Percentiles rank a stretch among this genome's conserved stretches.
These are phyloP conservation scores for Osmerus eperlanus DNA, from an alignment of 2,113 vertebrate species.

Conservation along the genomic window DNA sequence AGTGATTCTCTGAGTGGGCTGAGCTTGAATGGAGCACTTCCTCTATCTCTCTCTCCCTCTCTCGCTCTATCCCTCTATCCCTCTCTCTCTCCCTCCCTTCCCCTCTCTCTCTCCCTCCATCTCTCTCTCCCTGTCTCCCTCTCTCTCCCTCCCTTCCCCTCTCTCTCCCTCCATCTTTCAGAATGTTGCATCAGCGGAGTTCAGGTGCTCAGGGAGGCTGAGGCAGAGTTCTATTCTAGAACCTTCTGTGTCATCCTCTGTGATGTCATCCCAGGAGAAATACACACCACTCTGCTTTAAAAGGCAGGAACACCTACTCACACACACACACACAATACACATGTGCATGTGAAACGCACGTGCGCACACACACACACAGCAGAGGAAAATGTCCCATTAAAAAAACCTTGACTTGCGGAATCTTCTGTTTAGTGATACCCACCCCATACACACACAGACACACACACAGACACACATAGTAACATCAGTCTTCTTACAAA, in stretches of 20 bases:
- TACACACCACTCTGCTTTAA: constrained; percentile 1
- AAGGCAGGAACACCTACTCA: not conserved
- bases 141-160: not conserved
- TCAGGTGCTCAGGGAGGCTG: constrained; percentile 20
- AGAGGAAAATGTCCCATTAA: not conserved
- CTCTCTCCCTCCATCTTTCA: not conserved
- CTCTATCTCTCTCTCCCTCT: not conserved
- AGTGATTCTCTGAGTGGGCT: constrained; percentile 40
- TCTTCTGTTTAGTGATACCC: no score
- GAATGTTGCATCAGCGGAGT: not conserved
- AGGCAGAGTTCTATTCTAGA: constrained; percentile 37
- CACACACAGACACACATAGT: not conserved
- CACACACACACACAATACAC: not conserved
- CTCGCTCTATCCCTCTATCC: no score
- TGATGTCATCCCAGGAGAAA: not conserved
- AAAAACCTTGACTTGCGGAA: no score
- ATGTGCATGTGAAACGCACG: not conserved
- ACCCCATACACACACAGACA: not conserved
- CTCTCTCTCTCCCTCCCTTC: no score
- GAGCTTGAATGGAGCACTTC: not conserved
- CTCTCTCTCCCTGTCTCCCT: no score
- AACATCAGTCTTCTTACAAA: constrained; percentile 13
- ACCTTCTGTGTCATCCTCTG: not conserved
- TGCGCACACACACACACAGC: not conserved
- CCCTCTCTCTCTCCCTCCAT: no score